Base-by-base conservation (phyloP, 30 jellyfish, hydroid and myxozoan species). In the Aurelia coerulea region DNA sequence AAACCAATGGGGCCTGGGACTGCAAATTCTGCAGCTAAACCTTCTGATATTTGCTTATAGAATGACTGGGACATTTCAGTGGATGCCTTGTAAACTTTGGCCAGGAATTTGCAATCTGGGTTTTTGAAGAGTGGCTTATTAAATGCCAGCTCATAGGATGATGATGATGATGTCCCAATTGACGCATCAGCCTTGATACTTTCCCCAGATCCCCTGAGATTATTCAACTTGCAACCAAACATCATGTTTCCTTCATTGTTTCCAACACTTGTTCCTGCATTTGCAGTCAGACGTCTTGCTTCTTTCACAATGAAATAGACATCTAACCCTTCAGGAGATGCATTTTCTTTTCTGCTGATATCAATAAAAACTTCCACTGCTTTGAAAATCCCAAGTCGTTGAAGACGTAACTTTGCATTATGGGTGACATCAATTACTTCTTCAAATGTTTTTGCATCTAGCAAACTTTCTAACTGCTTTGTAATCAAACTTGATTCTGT, bases 201-300 rank as follows among this genome's bases (percentile, higher is more conserved):
- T 68, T 90, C 99, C 10, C 90, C 99, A 18, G 32, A 10, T 2
- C 99, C 99, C 68, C 95, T 85, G 39, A 95, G 58, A 73, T 95
- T 95, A 64, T 86, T 95, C 76, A 89, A 35, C 53, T 83, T 79
- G 37, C 88, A 89, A 35, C 95, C 93, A 80, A 95, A 51, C 15
- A 83, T 70, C 96, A 95, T 79, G 53, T 87, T 90, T 34, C 99
- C 99, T 39, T 95, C 99, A 79, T 95, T 95, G 73, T 90, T 86
- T 0, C 99, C 99, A 29, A 95, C 97, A 62, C 70, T 69, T 14
- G 99, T 95, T 17, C 99, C 99, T 12, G 90, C 91, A 65, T 85
- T 82, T 54, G 95, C 97, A 5, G 95, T 64, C 19, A 89, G 51
- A 18, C 95, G 62, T 60, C 84, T 74, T 15, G 95, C 58, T 71